Evolutionary conservation across 2,797 vertebrate genomes (phyloP), one percentile per base, ranked within the genome.

Genomic region (Syngnathus acus): DNA sequence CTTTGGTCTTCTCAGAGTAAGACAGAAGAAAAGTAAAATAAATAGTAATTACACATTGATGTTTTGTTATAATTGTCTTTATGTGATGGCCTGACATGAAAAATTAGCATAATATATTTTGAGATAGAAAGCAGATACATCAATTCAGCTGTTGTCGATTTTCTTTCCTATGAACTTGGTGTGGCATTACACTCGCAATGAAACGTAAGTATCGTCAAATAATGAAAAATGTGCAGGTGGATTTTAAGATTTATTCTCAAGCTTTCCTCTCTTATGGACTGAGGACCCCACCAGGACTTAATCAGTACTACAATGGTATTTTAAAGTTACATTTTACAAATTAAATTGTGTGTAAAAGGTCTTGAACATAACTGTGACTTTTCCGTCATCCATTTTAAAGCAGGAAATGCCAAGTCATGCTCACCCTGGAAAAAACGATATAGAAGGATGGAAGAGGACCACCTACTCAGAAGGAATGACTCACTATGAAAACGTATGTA

Each of bases 251-350:
- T 23, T 17, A 5, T 9, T 54, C 11, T 51, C 50, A 17, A 37
- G 26, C 14, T 58, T 58, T 58, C 55, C 17, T 14, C 5, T 37
- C 55, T 38, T 58, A 58, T 37, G 32, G 79, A 64, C 72, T 61
- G 82, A 86, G 82, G 85, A 84, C 86, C 75, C 80, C 84, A 76
- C 6, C 74, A 83, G 86, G 85, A 72, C 59, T 63, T 3, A 47
- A 3, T 9, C 2, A 62, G 75, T 23, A 80, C 37, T 80, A 54
- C 84, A 83, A 16, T 65, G 16, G 26, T 9, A 14, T 58, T 8
- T 37, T 37, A 17, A 43, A 62, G n/a, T 43, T 2, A 2, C 2
- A 40, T 54, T 65, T 40, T n/a, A 17, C 19, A 39, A 38, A 5
- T 68, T 57, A 42, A 63, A 23, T 21, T 6, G 53, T 26, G 53